Base-by-base conservation (phyloP, 2,888 invertebrate species). In the Helleia helle region DNA sequence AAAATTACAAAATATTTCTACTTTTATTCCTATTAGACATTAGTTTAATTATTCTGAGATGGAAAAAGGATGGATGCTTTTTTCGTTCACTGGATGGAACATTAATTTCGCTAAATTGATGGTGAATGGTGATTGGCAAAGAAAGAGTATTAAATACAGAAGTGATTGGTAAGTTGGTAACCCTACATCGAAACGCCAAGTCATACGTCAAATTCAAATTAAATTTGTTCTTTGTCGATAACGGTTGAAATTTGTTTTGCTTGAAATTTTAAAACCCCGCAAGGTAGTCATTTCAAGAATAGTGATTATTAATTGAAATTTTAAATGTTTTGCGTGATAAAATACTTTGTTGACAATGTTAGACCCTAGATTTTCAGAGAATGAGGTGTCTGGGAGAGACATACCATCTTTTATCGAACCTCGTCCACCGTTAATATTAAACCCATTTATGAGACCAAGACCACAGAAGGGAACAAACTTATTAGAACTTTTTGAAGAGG, bases 381-480 rank as follows among this genome's bases (percentile, higher is more conserved):
- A 66, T 37, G 71, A 74, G 7, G 46, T 49, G 15, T 60, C 62
- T 0, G 68, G 46, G 40, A 61, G 80, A 5, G 80, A 76, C 40
- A 68, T 84, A 28, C 81, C 81, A n/a, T 86, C 85, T 4, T 85
- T 83, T 53, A 79, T 85, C 39, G 85, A 84, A 50, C 73, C 85
- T 18, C 57, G 67, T 27, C 83, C 83, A 26, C 85, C 84, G 15
- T 49, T 79, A 38, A 75, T 86, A 55, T 65, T 62, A 24, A 73
- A 84, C 60, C 84, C 81, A 1, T 80, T 73, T 48, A 75, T 80
- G 80, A 63, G 84, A 46, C 81, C 83, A 12, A 67, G 67, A 11
- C 84, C 81, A 3, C 66, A 73, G 37, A 77, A 76, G 40, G 80
- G 74, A 3, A 80, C 67, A 4, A 84, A 83, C 47, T 58, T 85